Evolutionary conservation across 2,888 invertebrate genomes (phyloP), one percentile per base, ranked within the genome.

Genomic region (Stenodema calcarata): DNA sequence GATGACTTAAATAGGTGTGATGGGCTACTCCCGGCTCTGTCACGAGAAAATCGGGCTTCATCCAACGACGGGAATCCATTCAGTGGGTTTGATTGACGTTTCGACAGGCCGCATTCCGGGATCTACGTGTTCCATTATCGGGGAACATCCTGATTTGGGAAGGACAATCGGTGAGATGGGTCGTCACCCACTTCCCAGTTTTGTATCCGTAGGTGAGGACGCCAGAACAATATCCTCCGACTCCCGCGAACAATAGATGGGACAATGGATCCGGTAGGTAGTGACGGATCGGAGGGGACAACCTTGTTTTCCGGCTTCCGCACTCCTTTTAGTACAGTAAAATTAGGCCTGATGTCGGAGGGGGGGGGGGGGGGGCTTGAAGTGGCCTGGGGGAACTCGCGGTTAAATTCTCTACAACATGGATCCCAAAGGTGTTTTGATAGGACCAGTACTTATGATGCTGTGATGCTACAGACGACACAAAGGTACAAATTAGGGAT

Each of bases 181-280:
- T 73, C n/a, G n/a, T n/a, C 73, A 73, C 73, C 73, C 41, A 30
- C 41, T 73, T 73, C 73, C 73, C 73, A 73, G 35, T 73, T 35
- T 73, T 41, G 16, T 73, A 41, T 73, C 35, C 4, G 18, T n/a
- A 35, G n/a, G 35, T 12, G n/a, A n/a, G 35, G 30, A 41, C 28
- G 16, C 35, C 35, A 73, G 73, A 73, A 73, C 73, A 73, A 73
- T 73, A 73, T 73, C 73, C 30, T 30, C n/a, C 73, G 18, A n/a
- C 62, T 62, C 62, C 30, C 3, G 0, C 41, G n/a, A 73, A 73
- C 73, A 73, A 73, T 30, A 30, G 73, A 73, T 62, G 16, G n/a
- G 62, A 62, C 62, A 62, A 62, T 62, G 27, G 62, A 1, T 62
- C 73, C 35, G 73, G 73, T 41, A 28, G 73, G 73, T 41, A 28